These are phyloP conservation scores for Calameuta pallipes DNA, from an alignment of 2,888 invertebrate genomes.

Conservation along the genomic window DNA sequence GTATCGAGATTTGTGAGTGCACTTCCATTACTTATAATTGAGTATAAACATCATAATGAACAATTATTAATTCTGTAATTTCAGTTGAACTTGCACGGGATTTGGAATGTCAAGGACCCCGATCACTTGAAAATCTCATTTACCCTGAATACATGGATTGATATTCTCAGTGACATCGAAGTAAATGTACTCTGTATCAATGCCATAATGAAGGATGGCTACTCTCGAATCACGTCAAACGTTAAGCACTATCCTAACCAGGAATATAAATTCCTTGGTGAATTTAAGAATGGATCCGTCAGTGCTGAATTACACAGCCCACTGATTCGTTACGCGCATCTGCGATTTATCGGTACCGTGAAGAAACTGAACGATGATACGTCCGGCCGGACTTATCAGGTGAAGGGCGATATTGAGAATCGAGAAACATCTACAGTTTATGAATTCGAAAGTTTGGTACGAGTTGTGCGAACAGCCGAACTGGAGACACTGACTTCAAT, in stretches of 20 bases:
- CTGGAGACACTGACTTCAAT: slow-evolving; percentile 24
- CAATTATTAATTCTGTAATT: slow-evolving; percentile 5
- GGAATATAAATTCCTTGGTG: slow-evolving; percentile 42
- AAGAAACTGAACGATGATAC: slow-evolving; percentile 23
- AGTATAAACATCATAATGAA: not conserved
- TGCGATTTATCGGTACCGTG: slow-evolving; percentile 47
- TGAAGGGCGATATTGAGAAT: slow-evolving; percentile 48
- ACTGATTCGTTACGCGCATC: slow-evolving; percentile 23
- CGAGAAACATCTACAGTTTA: slow-evolving; percentile 23
- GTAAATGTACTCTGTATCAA: slow-evolving; percentile 47
- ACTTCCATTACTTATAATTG: not conserved
- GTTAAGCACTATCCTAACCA: slow-evolving; percentile 41
- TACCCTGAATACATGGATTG: slow-evolving; percentile 60
- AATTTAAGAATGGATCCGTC: slow-evolving; percentile 36
- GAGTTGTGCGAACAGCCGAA: not conserved
- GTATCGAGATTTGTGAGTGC: slow-evolving; percentile 39
- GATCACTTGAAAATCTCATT: slow-evolving; percentile 50
- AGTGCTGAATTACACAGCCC: slow-evolving; percentile 42
- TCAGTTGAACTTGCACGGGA: slow-evolving; percentile 52
- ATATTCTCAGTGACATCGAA: slow-evolving; percentile 54
- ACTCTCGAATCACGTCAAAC: slow-evolving; percentile 33
- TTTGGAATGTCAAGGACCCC: slow-evolving; percentile 57
- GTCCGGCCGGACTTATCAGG: slow-evolving; percentile 20
- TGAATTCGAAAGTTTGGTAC: slow-evolving; percentile 29
- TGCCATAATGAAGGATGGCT: slow-evolving; percentile 37